phyloP scores from a whole-genome alignment of 1,140 invertebrate genomes.

The Delia radicum region DNA sequence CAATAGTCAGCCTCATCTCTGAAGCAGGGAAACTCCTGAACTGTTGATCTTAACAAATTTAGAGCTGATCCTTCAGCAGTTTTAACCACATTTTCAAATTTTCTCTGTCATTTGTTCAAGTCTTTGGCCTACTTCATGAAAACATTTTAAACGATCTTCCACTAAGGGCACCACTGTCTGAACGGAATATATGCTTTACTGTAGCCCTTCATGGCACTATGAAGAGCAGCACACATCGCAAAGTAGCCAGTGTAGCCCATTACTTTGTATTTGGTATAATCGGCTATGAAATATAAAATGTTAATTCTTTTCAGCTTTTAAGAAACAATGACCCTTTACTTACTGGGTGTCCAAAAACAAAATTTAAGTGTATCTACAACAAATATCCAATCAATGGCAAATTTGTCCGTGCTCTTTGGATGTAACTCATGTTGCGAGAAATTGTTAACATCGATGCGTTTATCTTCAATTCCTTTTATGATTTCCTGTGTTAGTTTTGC shows the following conservation, averaged over 20 bases:
- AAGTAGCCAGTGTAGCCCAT: slow-evolving; percentile 87
- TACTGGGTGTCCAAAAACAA: slow-evolving; percentile 83
- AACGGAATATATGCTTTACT: slow-evolving; percentile 69
- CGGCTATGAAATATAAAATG: slow-evolving; percentile 49
- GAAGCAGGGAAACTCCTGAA: slow-evolving; percentile 83
- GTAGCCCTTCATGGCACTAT: slow-evolving; percentile 78
- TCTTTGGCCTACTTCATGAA: slow-evolving; percentile 78
- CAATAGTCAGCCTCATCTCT: slow-evolving; percentile 76
- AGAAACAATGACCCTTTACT: slow-evolving; percentile 17
- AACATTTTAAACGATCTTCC: slow-evolving; percentile 69
- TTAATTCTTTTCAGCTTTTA: background rate
- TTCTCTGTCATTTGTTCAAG: slow-evolving; percentile 81
- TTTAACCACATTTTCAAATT: slow-evolving; percentile 80
- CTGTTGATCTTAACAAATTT: slow-evolving; percentile 73
- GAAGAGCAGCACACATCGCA: slow-evolving; percentile 87
- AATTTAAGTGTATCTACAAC: slow-evolving; percentile 91
- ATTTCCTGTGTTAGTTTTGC: slow-evolving; percentile 64
- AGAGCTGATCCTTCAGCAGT: slow-evolving; percentile 72
- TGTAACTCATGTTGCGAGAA: slow-evolving; percentile 73
- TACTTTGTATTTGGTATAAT: slow-evolving; percentile 70
- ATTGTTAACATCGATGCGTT: slow-evolving; percentile 63
- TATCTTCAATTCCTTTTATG: slow-evolving; percentile 62
- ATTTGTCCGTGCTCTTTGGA: slow-evolving; percentile 69
- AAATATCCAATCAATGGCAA: slow-evolving; percentile 87
- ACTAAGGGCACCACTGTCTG: slow-evolving; percentile 72